Percentiles rank a stretch among this genome's conserved stretches.
phyloP scores from a whole-genome alignment of 2,797 vertebrate genomes.

The Spinus olivaceus region DNA sequence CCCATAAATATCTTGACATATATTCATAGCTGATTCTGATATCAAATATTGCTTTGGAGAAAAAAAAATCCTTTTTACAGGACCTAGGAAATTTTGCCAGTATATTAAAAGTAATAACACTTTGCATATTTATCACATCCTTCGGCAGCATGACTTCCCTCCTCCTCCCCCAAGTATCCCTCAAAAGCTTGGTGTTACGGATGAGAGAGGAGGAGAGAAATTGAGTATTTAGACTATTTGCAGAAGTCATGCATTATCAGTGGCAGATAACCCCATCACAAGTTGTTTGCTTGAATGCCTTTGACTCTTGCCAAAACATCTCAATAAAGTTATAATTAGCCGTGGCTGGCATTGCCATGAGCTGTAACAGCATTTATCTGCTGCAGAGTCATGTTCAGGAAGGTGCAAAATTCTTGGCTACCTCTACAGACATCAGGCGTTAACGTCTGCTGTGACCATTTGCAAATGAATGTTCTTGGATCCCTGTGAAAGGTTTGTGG shows the following conservation, averaged over 20 bases:
- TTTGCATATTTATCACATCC: background rate
- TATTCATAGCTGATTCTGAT: background rate
- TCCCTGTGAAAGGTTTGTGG: background rate
- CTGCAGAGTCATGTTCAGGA: conserved; percentile 38
- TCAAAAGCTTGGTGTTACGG: background rate
- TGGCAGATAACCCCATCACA: background rate
- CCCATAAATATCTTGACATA: background rate
- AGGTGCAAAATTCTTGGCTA: conserved; percentile 54
- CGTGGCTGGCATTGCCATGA: background rate
- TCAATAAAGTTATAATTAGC: conserved; percentile 62
- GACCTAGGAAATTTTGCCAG: background rate
- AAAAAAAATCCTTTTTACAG: background rate
- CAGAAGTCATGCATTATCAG: background rate
- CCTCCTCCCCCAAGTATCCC: background rate
- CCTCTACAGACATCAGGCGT: background rate
- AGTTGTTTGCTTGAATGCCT: conserved; percentile 13
- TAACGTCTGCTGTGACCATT: background rate
- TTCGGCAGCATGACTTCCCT: background rate
- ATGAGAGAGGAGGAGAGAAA: background rate
- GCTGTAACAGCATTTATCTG: conserved; percentile 42
- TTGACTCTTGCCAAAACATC: conserved; percentile 19
- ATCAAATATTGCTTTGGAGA: background rate
- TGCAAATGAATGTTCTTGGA: background rate
- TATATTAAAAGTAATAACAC: background rate
- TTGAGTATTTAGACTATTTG: background rate